Percentiles rank a stretch among this genome's conserved stretches.
Conservation (phyloP, 53 echinoderm and acorn worm species). For the Echinarachnius parma region DNA sequence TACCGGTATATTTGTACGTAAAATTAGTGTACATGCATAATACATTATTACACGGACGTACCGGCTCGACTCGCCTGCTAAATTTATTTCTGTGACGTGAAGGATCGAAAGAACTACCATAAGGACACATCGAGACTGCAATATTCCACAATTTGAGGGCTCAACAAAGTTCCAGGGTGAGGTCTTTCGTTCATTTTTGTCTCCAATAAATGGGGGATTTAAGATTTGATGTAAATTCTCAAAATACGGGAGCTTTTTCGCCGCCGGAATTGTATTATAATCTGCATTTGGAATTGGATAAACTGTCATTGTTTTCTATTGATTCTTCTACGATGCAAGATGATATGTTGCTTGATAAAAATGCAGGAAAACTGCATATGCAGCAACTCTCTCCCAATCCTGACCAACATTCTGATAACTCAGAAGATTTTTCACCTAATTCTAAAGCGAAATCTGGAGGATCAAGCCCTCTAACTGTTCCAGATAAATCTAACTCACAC, state of each 20-base stretch:
- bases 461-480: constrained; percentile 91
- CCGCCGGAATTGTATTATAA: constrained; percentile 95
- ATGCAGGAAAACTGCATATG: constrained; percentile 95
- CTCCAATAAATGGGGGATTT: constrained; percentile 98
- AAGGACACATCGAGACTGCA: too few species aligned
- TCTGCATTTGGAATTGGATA: too few species aligned
- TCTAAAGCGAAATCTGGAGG: constrained; percentile 91
- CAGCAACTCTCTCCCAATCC: constrained; percentile 97
- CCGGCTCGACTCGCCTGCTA: too few species aligned
- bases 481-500: constrained; percentile 77
- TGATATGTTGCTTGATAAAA: constrained; percentile 98
- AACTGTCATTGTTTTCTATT: constrained; percentile 98
- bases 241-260: constrained; percentile 86
- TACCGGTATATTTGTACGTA: too few species aligned
- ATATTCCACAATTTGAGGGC: too few species aligned
- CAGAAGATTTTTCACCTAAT: constrained; percentile 85
- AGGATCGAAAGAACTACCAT: too few species aligned
- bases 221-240: constrained; percentile 69
- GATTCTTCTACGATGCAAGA: constrained; percentile 97
- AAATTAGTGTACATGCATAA: too few species aligned
- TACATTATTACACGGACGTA: too few species aligned
- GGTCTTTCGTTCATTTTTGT: constrained; percentile 40
- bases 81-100: too few species aligned
- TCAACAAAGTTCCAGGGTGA: too few species aligned
- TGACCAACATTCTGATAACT: constrained; percentile 91